Conservation (phyloP, 1,140 invertebrate species). For the Alviniconcha marisindica region DNA sequence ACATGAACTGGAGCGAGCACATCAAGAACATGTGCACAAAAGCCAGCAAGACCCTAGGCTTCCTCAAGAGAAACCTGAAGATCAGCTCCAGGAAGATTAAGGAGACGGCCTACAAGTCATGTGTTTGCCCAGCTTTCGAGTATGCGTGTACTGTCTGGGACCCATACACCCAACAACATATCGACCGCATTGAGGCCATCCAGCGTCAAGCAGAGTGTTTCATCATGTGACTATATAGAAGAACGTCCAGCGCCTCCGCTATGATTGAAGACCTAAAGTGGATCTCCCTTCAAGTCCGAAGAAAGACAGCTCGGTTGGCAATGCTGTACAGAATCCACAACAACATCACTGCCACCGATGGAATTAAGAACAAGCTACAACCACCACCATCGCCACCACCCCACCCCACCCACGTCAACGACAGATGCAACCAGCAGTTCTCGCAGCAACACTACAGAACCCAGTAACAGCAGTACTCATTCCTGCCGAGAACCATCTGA, state of each 20-base stretch:
- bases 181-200: constrained; percentile 7
- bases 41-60: constrained; percentile 7
- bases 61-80: constrained; percentile 3
- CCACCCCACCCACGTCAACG: not conserved
- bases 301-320: not conserved
- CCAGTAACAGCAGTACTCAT: not conserved
- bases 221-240: not conserved
- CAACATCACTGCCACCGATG: not conserved
- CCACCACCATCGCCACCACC: no score
- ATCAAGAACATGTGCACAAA: not conserved
- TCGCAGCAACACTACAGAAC: not conserved
- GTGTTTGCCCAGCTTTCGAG: constrained; percentile 4
- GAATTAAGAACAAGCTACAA: not conserved
- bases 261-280: not conserved
- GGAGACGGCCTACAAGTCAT: constrained; percentile 38
- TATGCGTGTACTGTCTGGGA: constrained; percentile 38
- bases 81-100: constrained; percentile 24
- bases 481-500: not conserved
- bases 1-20: constrained; percentile 7
- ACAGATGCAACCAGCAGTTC: not conserved
- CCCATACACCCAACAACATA: constrained; percentile 30
- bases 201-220: constrained; percentile 27
- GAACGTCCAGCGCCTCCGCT: not conserved
- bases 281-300: not conserved
- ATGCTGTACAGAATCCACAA: not conserved